Conservation (phyloP, 2,888 invertebrate species). For the Thera obeliscata region DNA sequence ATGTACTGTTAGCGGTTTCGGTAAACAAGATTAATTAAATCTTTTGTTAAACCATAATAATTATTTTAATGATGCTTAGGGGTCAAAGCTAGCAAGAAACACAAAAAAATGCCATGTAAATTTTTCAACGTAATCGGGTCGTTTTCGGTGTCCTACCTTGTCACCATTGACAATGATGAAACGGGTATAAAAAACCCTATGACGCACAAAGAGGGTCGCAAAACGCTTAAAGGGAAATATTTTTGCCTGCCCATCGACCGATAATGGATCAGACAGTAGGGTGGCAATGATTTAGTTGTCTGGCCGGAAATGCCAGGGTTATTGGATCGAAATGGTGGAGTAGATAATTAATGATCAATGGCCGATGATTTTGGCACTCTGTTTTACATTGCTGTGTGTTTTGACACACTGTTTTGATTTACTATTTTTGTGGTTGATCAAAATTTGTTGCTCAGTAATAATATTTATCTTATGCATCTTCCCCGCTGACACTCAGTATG, state of each 20-base stretch:
- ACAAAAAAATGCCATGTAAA: too few relatives aligned
- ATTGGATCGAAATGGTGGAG: conserved; percentile 35
- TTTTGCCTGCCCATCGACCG: conserved; percentile 54
- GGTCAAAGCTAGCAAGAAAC: too few relatives aligned
- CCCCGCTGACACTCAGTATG: too few relatives aligned
- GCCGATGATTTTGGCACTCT: conserved; percentile 16
- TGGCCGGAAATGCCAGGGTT: conserved; percentile 36
- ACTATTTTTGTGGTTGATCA: neutral
- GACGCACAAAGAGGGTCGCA: conserved; percentile 42
- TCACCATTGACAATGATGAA: conserved; percentile 56
- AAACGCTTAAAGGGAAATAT: conserved; percentile 58
- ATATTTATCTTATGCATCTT: neutral
- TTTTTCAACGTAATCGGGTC: neutral
- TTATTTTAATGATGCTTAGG: too few relatives aligned
- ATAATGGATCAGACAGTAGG: conserved; percentile 61
- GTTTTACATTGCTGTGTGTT: conserved; percentile 6
- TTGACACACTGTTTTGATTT: neutral
- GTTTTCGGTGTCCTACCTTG: neutral
- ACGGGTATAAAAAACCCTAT: conserved; percentile 42
- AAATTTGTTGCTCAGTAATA: neutral
- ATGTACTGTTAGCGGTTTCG: too few relatives aligned
- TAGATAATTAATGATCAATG: conserved; percentile 42
- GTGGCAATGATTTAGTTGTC: conserved; percentile 47
- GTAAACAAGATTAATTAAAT: too few relatives aligned
- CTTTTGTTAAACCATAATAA: too few relatives aligned